Evolutionary conservation across 2,888 invertebrate genomes (phyloP).

Genomic region (Chloroclystis v-ata): DNA sequence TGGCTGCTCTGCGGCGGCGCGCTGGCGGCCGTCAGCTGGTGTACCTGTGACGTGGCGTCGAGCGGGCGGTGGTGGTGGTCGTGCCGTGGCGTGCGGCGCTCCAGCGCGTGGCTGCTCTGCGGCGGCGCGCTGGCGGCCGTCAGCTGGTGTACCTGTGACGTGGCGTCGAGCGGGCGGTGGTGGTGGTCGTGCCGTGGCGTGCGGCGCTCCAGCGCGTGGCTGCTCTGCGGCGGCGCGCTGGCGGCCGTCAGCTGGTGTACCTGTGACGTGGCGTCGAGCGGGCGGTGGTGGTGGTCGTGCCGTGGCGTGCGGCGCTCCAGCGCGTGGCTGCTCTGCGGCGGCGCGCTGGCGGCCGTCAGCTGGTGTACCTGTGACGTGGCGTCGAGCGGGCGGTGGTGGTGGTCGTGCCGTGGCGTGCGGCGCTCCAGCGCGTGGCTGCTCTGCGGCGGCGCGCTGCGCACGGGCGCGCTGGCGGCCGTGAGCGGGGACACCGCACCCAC

Average conservation of each 20-base stretch:
- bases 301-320: no score
- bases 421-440: conserved; percentile 74
- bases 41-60: conserved; percentile 50
- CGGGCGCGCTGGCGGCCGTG: conserved; percentile 80
- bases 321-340: no score
- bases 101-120: no score
- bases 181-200: conserved; percentile 55
- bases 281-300: no score
- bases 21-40: no score
- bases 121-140: not conserved
- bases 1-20: no score
- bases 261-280: conserved; percentile 41
- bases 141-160: conserved; percentile 57
- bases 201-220: conserved; percentile 68
- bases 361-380: conserved; percentile 53
- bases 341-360: conserved; percentile 44
- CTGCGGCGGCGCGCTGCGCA: conserved; percentile 79
- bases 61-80: no score
- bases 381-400: conserved; percentile 62
- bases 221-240: conserved; percentile 79
- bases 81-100: no score
- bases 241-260: conserved; percentile 80
- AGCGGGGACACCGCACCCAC: conserved; percentile 76
- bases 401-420: conserved; percentile 52
- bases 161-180: conserved; percentile 57